These are phyloP conservation scores for Drosophila azteca DNA, from an alignment of 1,140 invertebrate genomes.

Conservation along the genomic window DNA sequence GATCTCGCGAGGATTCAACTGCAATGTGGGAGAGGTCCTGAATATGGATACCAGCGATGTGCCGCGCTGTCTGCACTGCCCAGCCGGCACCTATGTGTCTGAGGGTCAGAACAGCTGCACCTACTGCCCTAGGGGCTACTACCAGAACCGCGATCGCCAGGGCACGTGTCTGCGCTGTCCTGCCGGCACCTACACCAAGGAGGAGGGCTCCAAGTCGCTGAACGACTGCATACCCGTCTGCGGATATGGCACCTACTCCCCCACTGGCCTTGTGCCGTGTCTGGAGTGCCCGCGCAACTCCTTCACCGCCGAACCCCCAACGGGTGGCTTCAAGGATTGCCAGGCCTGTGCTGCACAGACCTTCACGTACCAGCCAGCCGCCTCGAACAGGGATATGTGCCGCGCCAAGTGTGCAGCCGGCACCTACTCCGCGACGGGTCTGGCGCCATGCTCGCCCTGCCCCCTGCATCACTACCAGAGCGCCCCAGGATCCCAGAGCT, in stretches of 20 bases:
- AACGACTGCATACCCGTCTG: slow-evolving; percentile 96
- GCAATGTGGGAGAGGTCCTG: slow-evolving; percentile 95
- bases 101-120: slow-evolving; percentile 94
- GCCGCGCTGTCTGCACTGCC: slow-evolving; percentile 96
- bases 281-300: slow-evolving; percentile 97
- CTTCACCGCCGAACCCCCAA: slow-evolving; percentile 93
- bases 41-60: slow-evolving; percentile 96
- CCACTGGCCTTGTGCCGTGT: slow-evolving; percentile 96
- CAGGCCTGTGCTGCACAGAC: slow-evolving; percentile 95
- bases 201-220: slow-evolving; percentile 93
- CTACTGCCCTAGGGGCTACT: slow-evolving; percentile 94
- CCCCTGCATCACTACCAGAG: slow-evolving; percentile 97
- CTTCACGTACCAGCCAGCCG: slow-evolving; percentile 96
- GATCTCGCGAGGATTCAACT: slow-evolving; percentile 95
- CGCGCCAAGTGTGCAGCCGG: slow-evolving; percentile 96
- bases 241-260: slow-evolving; percentile 97
- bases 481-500: slow-evolving; percentile 91
- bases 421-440: slow-evolving; percentile 95
- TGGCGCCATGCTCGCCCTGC: slow-evolving; percentile 97
- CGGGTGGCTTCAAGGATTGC: slow-evolving; percentile 96
- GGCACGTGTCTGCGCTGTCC: slow-evolving; percentile 95
- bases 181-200: slow-evolving; percentile 94
- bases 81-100: slow-evolving; percentile 96
- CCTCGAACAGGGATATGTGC: slow-evolving; percentile 92
- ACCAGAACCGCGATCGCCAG: slow-evolving; percentile 95